Evolutionary conservation across 2,113 vertebrate species (phyloP).

Genomic region (Podiceps cristatus): DNA sequence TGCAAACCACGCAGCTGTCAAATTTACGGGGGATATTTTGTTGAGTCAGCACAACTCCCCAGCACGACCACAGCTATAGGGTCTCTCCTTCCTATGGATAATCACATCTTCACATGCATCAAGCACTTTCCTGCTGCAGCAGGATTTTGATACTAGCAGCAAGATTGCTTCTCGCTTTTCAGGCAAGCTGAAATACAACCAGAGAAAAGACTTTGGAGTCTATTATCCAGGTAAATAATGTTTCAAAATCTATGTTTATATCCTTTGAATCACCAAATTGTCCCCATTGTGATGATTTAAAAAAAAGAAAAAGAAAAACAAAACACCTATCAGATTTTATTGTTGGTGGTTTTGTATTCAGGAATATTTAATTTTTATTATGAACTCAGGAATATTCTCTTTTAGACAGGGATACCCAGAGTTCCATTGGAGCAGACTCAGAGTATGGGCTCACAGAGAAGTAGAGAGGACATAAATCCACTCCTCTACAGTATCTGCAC

Average conservation of each 20-base stretch:
- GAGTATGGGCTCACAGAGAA: neutral
- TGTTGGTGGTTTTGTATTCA: neutral
- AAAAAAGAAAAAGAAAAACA: neutral
- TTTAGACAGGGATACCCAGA: neutral
- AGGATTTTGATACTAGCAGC: conserved; percentile 23
- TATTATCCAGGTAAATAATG: neutral
- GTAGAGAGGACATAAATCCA: neutral
- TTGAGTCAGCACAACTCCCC: conserved; percentile 41
- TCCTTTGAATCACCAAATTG: neutral
- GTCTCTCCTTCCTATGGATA: conserved; percentile 50
- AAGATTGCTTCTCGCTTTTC: neutral
- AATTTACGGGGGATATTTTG: neutral
- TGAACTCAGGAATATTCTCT: neutral
- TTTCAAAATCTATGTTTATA: neutral
- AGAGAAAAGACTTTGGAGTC: neutral
- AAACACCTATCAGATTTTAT: neutral
- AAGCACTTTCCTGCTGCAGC: neutral
- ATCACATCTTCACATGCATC: conserved; percentile 46
- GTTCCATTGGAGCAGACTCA: neutral
- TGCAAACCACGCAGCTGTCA: conserved; percentile 33
- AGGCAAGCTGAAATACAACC: neutral
- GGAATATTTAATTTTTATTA: neutral
- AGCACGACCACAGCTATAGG: neutral
- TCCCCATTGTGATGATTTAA: neutral
- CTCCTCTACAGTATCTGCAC: neutral